A percentile compares a stretch with the other conserved stretches of the same genome.
Conservation (phyloP, 2,888 invertebrate genomes). For the Lasioglossum lativentre region DNA sequence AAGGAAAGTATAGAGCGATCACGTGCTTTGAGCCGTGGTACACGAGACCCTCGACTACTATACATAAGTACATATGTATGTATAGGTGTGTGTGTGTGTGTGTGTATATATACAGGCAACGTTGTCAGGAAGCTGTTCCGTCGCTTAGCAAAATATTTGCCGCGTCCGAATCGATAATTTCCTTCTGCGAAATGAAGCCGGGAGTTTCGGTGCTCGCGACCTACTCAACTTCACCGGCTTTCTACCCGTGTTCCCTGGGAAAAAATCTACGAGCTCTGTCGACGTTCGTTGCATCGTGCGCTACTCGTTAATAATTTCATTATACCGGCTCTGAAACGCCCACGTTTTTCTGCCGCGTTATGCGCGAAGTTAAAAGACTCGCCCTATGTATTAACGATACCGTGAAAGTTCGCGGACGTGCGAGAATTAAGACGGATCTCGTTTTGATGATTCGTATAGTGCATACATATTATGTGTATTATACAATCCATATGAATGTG, state of each 20-base stretch:
- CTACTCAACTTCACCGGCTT: background rate
- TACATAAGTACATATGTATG: background rate
- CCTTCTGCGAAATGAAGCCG: conserved; percentile 20
- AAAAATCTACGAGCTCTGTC: background rate
- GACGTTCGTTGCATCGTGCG: background rate
- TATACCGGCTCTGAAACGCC: background rate
- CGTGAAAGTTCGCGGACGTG: background rate
- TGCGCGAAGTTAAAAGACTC: background rate
- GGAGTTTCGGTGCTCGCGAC: background rate
- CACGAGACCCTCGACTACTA: background rate
- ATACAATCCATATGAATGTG: background rate
- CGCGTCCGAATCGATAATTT: conserved; percentile 16
- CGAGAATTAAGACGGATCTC: background rate
- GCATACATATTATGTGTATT: background rate
- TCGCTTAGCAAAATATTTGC: conserved; percentile 12
- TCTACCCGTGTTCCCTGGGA: background rate
- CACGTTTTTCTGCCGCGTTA: background rate
- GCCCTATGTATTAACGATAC: background rate
- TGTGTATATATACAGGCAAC: background rate
- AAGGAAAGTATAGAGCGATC: conserved; percentile 21
- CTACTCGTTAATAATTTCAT: background rate
- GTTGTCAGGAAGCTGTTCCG: conserved; percentile 10
- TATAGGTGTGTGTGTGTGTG: background rate
- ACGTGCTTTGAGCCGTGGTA: conserved; percentile 14
- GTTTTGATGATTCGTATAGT: background rate